These are phyloP conservation scores for Eupsilia transversa DNA, from an alignment of 2,888 invertebrate species.

Conservation along the genomic window DNA sequence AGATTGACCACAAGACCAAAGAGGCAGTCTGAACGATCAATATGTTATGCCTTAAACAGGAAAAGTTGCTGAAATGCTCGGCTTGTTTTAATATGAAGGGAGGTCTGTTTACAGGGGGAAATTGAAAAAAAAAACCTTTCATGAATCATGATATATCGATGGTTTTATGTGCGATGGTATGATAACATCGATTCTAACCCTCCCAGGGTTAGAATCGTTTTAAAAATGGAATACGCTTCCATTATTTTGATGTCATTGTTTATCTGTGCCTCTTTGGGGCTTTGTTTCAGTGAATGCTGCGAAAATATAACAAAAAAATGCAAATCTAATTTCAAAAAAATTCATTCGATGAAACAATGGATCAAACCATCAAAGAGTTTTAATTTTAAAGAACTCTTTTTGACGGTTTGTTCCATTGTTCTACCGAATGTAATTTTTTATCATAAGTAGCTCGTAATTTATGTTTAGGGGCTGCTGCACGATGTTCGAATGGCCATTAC, in stretches of 20 bases:
- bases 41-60: slow-evolving; percentile 26
- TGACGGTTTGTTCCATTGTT: not conserved
- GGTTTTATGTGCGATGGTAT: slow-evolving; percentile 39
- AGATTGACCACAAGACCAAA: not conserved
- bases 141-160: slow-evolving; percentile 42
- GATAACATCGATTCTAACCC: slow-evolving; percentile 45
- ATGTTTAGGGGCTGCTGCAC: not conserved
- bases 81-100: slow-evolving; percentile 30
- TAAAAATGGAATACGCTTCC: slow-evolving; percentile 41
- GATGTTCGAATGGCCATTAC: not conserved
- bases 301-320: not conserved
- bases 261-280: not conserved
- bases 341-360: too few relatives aligned
- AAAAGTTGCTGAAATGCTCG: slow-evolving; percentile 35
- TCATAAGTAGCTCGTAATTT: too few relatives aligned
- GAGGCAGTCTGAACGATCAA: slow-evolving; percentile 36
- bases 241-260: slow-evolving; percentile 11
- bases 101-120: slow-evolving; percentile 53
- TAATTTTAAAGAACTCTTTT: not conserved
- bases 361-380: too few relatives aligned
- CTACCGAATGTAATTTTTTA: not conserved
- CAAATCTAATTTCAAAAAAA: not conserved
- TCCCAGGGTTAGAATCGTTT: slow-evolving; percentile 48
- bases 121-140: slow-evolving; percentile 46
- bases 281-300: slow-evolving; percentile 18